Base-by-base conservation (phyloP, 64 coral and sea anemone species). In the Actinia equina region DNA sequence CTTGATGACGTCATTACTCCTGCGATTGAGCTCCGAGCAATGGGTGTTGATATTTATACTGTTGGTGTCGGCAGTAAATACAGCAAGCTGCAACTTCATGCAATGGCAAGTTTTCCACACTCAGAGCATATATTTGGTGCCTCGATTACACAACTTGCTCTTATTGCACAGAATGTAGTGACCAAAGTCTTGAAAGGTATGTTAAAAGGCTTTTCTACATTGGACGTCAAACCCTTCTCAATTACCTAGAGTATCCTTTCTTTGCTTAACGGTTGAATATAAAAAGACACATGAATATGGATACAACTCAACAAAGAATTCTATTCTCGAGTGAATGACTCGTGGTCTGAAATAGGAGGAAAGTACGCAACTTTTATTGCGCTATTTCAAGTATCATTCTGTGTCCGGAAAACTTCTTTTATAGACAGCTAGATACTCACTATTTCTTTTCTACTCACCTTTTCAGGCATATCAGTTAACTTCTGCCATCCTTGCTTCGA, bases 21-120 rank as follows among this genome's bases (percentile, higher is more conserved):
- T 0, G 89, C 94, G 3, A 87, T 97, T 70, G 65, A 81, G 2
- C 20, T 97, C 17, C 83, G 94, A 13, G 60, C 87, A 13, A 65
- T 86, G 22, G 85, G 91, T 12, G 91, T 97, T 13, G 94, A 97
- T 85, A 87, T 97, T 7, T 97, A 87, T 74, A 85, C 84, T 23
- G 91, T 93, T 53, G 94, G 94, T 81, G 86, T 91, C 42, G 94
- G 94, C 0, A 84, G 71, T 16, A 62, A 90, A 52, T 97, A 97
- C 86, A 97, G 91, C 42, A 97, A 97, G 44, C 57, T 97, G 52
- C 94, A 97, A 37, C 87, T 97, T 17, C 94, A 97, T 43, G 94
- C 94, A 4, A 97, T 97, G 94, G 94, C 94, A 16, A 97, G 94
- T 26, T 93, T 87, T 43, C 94, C 94, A 26, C 91, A 97, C 57